These are phyloP conservation scores for Arbacia lixula DNA, from an alignment of 53 echinoderm and acorn worm genomes.

Conservation along the genomic window DNA sequence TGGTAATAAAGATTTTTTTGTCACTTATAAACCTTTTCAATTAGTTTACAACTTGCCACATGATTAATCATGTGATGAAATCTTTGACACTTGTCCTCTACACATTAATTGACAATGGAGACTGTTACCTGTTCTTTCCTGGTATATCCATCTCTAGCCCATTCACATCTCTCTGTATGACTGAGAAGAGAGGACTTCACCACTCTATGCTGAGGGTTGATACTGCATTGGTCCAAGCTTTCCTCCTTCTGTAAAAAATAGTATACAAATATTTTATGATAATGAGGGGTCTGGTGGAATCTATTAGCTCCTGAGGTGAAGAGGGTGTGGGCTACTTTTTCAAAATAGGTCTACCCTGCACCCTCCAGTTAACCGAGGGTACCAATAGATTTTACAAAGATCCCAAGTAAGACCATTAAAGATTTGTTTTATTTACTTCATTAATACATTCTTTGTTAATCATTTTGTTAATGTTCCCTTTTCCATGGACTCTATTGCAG, in stretches of 20 bases:
- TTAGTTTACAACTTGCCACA: too few species aligned
- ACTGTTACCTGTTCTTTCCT: constrained; percentile 82
- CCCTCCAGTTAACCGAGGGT: not conserved
- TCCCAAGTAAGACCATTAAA: too few species aligned
- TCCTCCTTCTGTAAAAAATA: not conserved
- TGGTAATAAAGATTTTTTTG: too few species aligned
- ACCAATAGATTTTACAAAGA: too few species aligned
- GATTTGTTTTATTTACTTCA: too few species aligned
- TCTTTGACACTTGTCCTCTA: too few species aligned
- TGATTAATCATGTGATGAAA: too few species aligned
- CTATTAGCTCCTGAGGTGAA: not conserved
- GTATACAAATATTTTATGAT: not conserved
- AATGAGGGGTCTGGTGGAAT: not conserved
- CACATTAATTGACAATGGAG: too few species aligned
- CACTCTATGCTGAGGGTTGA: constrained; percentile 9
- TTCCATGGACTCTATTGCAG: too few species aligned
- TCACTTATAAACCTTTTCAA: too few species aligned
- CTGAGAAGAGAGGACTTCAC: constrained; percentile 41
- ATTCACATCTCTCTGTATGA: constrained; percentile 68
- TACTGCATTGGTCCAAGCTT: not conserved
- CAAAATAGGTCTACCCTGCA: not conserved
- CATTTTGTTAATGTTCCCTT: too few species aligned
- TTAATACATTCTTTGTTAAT: too few species aligned
- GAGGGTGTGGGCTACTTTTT: not conserved
- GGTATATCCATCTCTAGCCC: constrained; percentile 68